Percentiles rank a stretch among this genome's conserved stretches.
Evolutionary conservation across 2,888 invertebrate species (phyloP).

Genomic region (Argyresthia albistria): DNA sequence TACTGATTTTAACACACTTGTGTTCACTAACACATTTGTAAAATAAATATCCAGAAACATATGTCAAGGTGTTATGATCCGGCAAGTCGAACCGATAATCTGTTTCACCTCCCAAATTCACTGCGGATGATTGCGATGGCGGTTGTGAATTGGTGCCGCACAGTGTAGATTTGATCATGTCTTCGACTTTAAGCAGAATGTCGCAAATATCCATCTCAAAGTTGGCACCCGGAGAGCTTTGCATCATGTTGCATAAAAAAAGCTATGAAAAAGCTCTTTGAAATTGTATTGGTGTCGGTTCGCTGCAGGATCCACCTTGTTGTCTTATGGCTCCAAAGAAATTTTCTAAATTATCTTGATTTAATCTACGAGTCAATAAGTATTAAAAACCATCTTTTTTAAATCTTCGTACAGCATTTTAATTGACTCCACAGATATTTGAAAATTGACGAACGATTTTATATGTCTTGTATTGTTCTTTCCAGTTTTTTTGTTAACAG

Average conservation of each 20-base stretch:
- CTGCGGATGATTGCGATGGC: not conserved
- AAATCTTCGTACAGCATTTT: constrained; percentile 8
- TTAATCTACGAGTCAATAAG: constrained; percentile 4
- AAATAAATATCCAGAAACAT: constrained; percentile 9
- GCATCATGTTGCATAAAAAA: constrained; percentile 9
- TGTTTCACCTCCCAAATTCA: constrained; percentile 6
- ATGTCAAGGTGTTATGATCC: constrained; percentile 9
- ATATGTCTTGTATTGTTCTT: constrained; percentile 7
- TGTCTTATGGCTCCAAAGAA: constrained; percentile 9
- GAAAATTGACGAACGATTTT: constrained; percentile 9
- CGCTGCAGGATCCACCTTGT: constrained; percentile 7
- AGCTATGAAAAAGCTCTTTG: constrained; percentile 11
- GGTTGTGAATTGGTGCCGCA: not conserved
- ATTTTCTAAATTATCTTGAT: constrained; percentile 7
- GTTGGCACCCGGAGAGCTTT: constrained; percentile 8
- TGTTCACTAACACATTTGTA: constrained; percentile 11
- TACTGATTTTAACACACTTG: constrained; percentile 2
- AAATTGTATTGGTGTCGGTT: constrained; percentile 10
- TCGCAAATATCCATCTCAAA: constrained; percentile 9
- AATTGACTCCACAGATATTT: constrained; percentile 10
- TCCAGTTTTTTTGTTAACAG: constrained; percentile 5
- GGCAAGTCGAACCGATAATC: constrained; percentile 11
- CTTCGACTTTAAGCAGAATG: constrained; percentile 8
- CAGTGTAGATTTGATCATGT: constrained; percentile 3
- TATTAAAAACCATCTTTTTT: not conserved